Evolutionary conservation across 1,140 invertebrate species (phyloP), one percentile per base, ranked within the genome.

Genomic region (Panonychus citri): DNA sequence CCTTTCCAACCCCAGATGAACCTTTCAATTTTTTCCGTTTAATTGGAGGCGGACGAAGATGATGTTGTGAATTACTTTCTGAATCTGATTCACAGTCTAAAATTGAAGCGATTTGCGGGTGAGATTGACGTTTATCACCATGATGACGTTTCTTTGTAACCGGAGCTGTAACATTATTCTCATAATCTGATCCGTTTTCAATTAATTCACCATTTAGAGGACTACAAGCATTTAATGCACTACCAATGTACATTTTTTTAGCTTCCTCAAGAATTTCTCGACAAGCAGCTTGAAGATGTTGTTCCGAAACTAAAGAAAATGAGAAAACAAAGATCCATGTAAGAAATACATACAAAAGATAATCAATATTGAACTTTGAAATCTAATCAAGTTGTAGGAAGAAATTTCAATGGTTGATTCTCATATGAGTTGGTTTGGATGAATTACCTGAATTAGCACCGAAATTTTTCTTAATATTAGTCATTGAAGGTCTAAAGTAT

Each of bases 251-350:
- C 64, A 66, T 66, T 43, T 64, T 66, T 58, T 65, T 66, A 3
- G 65, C 72, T 60, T 83, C 81, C 67, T 85, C 83, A 53, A 85
- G 68, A 67, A 85, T 82, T 53, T 81, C 76, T 59, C 78, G 71
- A 65, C 81, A 83, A 0, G 84, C 77, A 58, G 77, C 76, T 59
- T 76, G 71, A 58, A 84, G 72, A 67, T 82, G 78, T 63, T 84
- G 81, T 67, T 83, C 80, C 62, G 74, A 77, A 0, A 84, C 78
- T 28, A 24, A 24, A 46, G n/a, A 1, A n/a, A n/a, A 34, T 34
- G 19, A 46, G 43, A 46, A 46, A 21, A 46, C 15, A 46, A 24
- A 19, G 42, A 43, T 12, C 17, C 7, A 43, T n/a, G 43, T 10
- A 24, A 7, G 17, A 19, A 46, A 46, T n/a, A 46, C 2, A 17